Evolutionary conservation across 64 coral and sea anemone genomes (phyloP), one percentile per base, ranked within the genome.

Genomic region (Dendrophyllia cribrosa): DNA sequence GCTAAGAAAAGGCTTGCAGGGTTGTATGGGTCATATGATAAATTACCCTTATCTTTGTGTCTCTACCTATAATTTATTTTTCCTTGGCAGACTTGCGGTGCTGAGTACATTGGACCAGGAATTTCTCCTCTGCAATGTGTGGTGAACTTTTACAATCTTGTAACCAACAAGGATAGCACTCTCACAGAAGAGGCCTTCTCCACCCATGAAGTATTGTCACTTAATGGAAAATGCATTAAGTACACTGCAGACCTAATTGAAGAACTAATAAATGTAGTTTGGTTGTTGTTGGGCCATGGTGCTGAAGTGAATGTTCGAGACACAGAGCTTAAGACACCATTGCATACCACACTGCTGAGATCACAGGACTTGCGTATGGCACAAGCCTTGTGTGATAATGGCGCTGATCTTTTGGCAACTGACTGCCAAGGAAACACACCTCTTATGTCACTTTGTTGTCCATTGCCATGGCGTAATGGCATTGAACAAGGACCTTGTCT

Each of bases 401-500:
- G 93, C 71, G 95, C 95, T 48, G 91, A 97, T 83, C 75, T 97
- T 71, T 94, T 82, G 86, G 95, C 95, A 2, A 66, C 63, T 56
- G 95, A 97, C 67, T 87, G 92, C 20, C 90, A 85, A 74, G 95
- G 95, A 14, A 97, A 97, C 72, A 97, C 95, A 34, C 95, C 95
- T 2, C 73, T 97, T 17, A 97, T 97, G 95, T 85, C 95, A 19
- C 44, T 97, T 43, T 91, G 95, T 50, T 89, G 92, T 61, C 95
- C 92, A 69, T 62, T 97, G 51, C 95, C 95, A 9, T 97, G 95
- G 95, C 78, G 92, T 6, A 75, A 94, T 86, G 69, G 72, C 16
- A 74, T 78, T 24, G 95, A 94, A 24, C 90, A 88, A 76, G 95
- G 95, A 44, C 95, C 95, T 47, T 86, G 75, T 26, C 76, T 83